phyloP scores from a whole-genome alignment of 2,888 invertebrate genomes.

The Catocala nupta region DNA sequence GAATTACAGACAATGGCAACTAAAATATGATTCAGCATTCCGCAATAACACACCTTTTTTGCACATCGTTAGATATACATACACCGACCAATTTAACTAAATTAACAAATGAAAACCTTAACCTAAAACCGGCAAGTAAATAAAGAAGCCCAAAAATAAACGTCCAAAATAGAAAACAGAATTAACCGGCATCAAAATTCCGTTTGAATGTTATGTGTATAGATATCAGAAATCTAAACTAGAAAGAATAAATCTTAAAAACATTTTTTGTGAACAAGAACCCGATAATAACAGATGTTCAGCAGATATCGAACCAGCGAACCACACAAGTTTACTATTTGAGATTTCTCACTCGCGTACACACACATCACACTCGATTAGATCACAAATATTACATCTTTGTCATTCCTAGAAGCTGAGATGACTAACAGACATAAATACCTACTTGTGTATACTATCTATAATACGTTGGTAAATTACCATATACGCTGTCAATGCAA shows the following conservation, averaged over 20 bases:
- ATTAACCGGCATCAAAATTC: too few relatives aligned
- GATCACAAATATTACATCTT: constrained; percentile 43
- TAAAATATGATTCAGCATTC: constrained; percentile 1
- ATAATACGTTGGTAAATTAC: constrained; percentile 1
- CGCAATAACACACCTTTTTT: neutral
- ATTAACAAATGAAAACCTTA: too few relatives aligned
- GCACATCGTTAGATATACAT: neutral
- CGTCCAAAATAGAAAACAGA: too few relatives aligned
- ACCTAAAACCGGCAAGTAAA: too few relatives aligned
- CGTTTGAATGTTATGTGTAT: too few relatives aligned
- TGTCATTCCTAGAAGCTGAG: constrained; percentile 40
- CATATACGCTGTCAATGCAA: neutral
- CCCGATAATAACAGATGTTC: constrained; percentile 60
- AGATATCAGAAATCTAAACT: constrained; percentile 10
- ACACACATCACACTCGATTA: constrained; percentile 22
- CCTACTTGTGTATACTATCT: constrained; percentile 2
- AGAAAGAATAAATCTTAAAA: constrained; percentile 47
- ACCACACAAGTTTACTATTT: constrained; percentile 40
- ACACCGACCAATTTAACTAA: too few relatives aligned
- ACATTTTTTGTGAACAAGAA: constrained; percentile 56
- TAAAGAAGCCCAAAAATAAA: too few relatives aligned
- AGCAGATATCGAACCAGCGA: constrained; percentile 29
- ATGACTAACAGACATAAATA: constrained; percentile 37
- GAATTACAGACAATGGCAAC: constrained; percentile 23
- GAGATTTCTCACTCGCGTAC: constrained; percentile 35